Evolutionary conservation across 2,888 invertebrate genomes (phyloP).

Genomic region (Celastrina argiolus): DNA sequence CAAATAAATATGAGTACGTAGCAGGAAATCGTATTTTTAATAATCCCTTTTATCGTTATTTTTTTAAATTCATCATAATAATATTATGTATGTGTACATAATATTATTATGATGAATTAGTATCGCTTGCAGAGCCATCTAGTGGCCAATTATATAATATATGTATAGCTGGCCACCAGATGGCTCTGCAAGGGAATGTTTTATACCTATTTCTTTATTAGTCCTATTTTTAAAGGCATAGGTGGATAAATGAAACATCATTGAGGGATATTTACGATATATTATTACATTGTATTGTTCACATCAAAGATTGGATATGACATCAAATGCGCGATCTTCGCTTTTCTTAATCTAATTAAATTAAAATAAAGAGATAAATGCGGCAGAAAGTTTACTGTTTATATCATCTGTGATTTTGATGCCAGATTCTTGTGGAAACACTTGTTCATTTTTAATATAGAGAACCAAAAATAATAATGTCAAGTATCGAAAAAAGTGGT

Average conservation of each 20-base stretch:
- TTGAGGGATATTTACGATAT: slow-evolving; percentile 54
- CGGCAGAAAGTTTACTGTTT: slow-evolving; percentile 41
- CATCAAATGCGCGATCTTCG: slow-evolving; percentile 56
- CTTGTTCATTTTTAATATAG: slow-evolving; percentile 26
- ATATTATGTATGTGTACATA: too few species aligned
- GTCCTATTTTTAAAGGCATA: not conserved
- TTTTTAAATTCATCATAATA: too few species aligned
- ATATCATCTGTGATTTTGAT: slow-evolving; percentile 51
- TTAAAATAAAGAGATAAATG: slow-evolving; percentile 49
- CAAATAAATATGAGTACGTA: slow-evolving; percentile 11
- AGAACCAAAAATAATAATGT: not conserved
- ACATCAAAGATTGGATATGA: slow-evolving; percentile 54
- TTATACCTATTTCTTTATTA: not conserved
- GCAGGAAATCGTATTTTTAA: not conserved
- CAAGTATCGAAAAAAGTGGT: not conserved
- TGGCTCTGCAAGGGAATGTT: not conserved
- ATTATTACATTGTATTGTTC: slow-evolving; percentile 54
- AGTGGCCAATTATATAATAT: too few species aligned
- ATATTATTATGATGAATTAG: too few species aligned
- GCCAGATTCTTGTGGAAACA: slow-evolving; percentile 36
- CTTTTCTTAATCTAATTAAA: slow-evolving; percentile 37
- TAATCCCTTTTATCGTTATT: not conserved
- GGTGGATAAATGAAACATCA: slow-evolving; percentile 33
- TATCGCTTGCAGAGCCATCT: too few species aligned
- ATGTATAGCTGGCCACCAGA: not conserved